These are phyloP conservation scores for Mycteria americana DNA, from an alignment of 2,797 vertebrate genomes.

Conservation along the genomic window DNA sequence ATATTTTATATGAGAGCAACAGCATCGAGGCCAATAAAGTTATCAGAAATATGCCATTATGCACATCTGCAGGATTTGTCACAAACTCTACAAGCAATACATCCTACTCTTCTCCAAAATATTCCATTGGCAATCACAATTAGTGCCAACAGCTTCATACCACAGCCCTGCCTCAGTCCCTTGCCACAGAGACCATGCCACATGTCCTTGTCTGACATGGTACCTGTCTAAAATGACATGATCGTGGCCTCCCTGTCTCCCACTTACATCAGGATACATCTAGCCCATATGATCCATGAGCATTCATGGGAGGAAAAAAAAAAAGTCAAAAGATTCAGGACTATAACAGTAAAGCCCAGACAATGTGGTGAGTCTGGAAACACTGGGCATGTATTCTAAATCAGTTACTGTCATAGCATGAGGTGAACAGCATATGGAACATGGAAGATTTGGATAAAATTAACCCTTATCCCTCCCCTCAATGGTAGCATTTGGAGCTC, in stretches of 20 bases:
- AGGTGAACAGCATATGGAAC: background rate
- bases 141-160: background rate
- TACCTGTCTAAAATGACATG: background rate
- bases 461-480: background rate
- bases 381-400: background rate
- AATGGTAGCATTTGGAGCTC: background rate
- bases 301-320: background rate
- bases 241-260: background rate
- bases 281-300: fast-evolving
- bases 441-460: background rate
- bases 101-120: background rate
- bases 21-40: background rate
- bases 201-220: background rate
- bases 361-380: background rate
- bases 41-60: background rate
- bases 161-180: background rate
- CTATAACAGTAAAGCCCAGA: background rate
- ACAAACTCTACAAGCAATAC: background rate
- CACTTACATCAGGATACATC: background rate
- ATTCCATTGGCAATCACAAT: background rate
- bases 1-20: background rate
- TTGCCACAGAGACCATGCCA: background rate
- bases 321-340: background rate
- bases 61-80: background rate
- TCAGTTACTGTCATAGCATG: background rate